Percentiles rank a stretch among this genome's conserved stretches.
These are phyloP conservation scores for Turritopsis rubra DNA, from an alignment of 30 jellyfish, hydroid and myxozoan species.

Conservation along the genomic window DNA sequence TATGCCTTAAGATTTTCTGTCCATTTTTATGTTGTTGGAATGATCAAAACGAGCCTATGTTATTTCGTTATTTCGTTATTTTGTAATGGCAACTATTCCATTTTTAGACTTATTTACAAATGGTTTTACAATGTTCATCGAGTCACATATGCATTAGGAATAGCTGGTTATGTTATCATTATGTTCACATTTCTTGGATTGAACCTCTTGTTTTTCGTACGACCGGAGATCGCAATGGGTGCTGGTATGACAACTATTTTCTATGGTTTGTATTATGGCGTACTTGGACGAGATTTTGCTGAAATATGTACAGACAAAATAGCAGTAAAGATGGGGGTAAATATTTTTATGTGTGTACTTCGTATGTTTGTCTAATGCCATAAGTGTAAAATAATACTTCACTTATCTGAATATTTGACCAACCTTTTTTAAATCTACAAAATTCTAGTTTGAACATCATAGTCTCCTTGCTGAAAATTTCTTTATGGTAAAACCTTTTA, in stretches of 20 bases:
- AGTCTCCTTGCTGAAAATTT: not conserved
- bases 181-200: constrained; percentile 91
- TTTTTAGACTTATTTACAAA: constrained; percentile 62
- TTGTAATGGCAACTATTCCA: too few species aligned
- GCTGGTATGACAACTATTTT: constrained; percentile 82
- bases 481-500: too few species aligned
- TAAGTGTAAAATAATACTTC: too few species aligned
- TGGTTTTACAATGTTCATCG: constrained; percentile 94
- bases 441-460: too few species aligned
- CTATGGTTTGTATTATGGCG: constrained; percentile 93
- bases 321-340: constrained; percentile 97
- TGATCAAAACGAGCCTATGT: too few species aligned
- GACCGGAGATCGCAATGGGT: constrained; percentile 84
- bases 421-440: too few species aligned
- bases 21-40: too few species aligned
- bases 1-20: too few species aligned
- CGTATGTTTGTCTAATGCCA: too few species aligned
- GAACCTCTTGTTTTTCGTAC: constrained; percentile 49
- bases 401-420: too few species aligned
- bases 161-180: constrained; percentile 62
- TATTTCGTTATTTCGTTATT: too few species aligned
- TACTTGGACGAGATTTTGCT: constrained; percentile 92
- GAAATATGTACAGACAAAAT: constrained; percentile 80
- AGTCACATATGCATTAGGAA: constrained; percentile 71
- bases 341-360: constrained; percentile 8